Conservation (phyloP, 2,888 invertebrate species). For the Micoletzkya japonica region DNA sequence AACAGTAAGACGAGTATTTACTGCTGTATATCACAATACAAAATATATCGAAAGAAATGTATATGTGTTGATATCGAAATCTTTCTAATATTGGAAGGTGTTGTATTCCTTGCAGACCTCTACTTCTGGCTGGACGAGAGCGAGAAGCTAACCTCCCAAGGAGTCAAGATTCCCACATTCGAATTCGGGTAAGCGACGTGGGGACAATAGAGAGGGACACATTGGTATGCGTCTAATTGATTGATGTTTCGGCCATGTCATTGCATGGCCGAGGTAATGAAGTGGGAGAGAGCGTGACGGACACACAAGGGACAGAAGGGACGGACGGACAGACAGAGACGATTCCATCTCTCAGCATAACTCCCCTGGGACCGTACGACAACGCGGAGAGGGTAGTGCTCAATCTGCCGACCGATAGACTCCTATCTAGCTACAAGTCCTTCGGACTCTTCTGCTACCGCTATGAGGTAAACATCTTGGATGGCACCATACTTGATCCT, state of each 20-base stretch:
- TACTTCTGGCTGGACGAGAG: slow-evolving; percentile 60
- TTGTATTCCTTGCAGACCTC: slow-evolving; percentile 53
- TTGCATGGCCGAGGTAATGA: not conserved
- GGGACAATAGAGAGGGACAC: not conserved
- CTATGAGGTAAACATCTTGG: slow-evolving; percentile 37
- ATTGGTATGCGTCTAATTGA: not conserved
- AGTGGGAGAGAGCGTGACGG: not conserved
- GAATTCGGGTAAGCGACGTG: slow-evolving; percentile 58
- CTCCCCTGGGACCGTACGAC: slow-evolving; percentile 53
- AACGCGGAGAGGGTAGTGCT: slow-evolving; percentile 55
- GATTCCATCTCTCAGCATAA: slow-evolving; percentile 37
- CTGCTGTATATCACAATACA: no score
- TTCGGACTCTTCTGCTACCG: slow-evolving; percentile 55
- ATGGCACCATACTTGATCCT: no score
- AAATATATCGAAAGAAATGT: no score
- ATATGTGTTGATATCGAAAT: no score
- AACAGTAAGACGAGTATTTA: no score
- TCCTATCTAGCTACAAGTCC: slow-evolving; percentile 54
- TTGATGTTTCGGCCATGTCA: not conserved
- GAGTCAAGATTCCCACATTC: slow-evolving; percentile 54
- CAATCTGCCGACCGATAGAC: slow-evolving; percentile 50
- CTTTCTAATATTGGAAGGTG: no score
- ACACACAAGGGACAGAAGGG: not conserved
- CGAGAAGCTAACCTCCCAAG: slow-evolving; percentile 49
- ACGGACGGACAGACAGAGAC: not conserved